A percentile compares a stretch with the other conserved stretches of the same genome.
Evolutionary conservation across 1,140 invertebrate species (phyloP).

Genomic region (Aricia agestis): DNA sequence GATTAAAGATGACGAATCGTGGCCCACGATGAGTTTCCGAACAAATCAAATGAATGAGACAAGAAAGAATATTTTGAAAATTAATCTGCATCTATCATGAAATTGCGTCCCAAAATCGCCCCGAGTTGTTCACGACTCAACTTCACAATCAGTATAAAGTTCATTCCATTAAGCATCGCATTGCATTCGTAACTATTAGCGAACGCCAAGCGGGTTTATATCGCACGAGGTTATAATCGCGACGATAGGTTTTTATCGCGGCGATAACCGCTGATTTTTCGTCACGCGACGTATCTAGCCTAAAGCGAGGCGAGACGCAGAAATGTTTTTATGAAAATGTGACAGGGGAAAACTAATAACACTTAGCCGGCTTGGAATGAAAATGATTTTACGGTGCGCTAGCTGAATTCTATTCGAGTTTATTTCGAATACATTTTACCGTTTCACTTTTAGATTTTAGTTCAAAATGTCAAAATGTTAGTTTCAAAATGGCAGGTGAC

Average conservation of each 20-base stretch:
- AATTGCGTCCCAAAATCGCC: too few species aligned
- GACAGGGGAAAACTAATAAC: not conserved
- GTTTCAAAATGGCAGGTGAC: not conserved
- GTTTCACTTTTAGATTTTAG: not conserved
- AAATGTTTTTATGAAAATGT: conserved; percentile 10
- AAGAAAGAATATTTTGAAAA: too few species aligned
- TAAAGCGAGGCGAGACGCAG: not conserved
- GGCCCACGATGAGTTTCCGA: too few species aligned
- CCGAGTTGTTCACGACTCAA: too few species aligned
- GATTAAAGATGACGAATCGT: too few species aligned
- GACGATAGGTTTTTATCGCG: conserved; percentile 7
- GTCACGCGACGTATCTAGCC: conserved; percentile 5
- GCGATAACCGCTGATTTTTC: conserved; percentile 11
- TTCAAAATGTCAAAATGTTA: not conserved
- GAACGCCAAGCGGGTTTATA: not conserved
- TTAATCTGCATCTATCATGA: too few species aligned
- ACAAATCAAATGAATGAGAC: too few species aligned
- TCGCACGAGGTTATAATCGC: not conserved
- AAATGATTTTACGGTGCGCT: not conserved
- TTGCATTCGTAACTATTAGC: conserved; percentile 2
- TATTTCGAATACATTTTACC: not conserved
- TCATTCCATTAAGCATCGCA: not conserved
- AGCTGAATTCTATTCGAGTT: not conserved
- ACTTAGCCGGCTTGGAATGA: not conserved
- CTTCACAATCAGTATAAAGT: not conserved